Conservation (phyloP, 2,888 invertebrate genomes). For the Gerris lacustris region DNA sequence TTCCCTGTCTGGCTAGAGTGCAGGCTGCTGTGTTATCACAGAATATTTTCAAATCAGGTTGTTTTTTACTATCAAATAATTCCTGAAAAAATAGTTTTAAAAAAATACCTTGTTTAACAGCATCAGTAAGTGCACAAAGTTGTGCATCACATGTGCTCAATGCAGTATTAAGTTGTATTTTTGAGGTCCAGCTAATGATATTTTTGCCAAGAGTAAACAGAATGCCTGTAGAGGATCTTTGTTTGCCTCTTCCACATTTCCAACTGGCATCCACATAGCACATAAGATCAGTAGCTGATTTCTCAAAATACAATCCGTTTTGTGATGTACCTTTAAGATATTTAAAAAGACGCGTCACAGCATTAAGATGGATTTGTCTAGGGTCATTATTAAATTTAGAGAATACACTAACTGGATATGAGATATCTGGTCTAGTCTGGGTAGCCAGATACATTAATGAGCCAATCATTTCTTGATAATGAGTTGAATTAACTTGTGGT, state of each 20-base stretch:
- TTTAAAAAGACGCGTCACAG: not conserved
- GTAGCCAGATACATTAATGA: not conserved
- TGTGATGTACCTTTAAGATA: not conserved
- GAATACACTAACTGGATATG: not conserved
- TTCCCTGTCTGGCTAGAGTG: not conserved
- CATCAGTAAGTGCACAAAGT: not conserved
- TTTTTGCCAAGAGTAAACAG: not conserved
- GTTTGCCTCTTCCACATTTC: not conserved
- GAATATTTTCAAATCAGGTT: not conserved
- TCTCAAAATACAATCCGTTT: not conserved
- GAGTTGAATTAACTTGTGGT: not conserved
- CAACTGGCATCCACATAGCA: not conserved
- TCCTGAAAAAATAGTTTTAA: not conserved
- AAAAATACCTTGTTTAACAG: not conserved
- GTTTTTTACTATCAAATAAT: not conserved
- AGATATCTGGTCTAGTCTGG: not conserved
- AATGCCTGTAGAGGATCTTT: not conserved
- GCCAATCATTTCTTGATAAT: not conserved
- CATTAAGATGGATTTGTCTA: constrained; percentile 1
- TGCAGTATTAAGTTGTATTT: not conserved
- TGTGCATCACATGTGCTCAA: not conserved
- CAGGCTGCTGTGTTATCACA: not conserved
- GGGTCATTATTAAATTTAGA: constrained; percentile 3
- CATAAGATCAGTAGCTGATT: not conserved
- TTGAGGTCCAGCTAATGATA: not conserved